These are phyloP conservation scores for Pyrocoelia pectoralis DNA, from an alignment of 2,888 invertebrate species.

Conservation along the genomic window DNA sequence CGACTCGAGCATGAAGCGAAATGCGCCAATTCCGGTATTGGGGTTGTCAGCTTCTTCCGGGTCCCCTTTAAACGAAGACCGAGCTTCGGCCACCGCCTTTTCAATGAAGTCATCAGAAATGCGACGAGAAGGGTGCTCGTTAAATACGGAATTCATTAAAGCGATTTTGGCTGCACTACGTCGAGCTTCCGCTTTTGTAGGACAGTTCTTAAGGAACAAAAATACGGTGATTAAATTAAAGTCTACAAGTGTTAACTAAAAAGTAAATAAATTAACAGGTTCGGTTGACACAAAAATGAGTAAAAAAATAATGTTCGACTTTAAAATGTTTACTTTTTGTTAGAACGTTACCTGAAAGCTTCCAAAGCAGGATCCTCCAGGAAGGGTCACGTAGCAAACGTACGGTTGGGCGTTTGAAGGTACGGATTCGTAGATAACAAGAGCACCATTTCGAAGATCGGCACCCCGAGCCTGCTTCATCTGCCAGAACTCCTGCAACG, in stretches of 20 bases:
- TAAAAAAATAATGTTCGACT: constrained; percentile 20
- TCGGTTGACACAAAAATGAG: constrained; percentile 27
- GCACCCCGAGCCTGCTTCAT: constrained; percentile 91
- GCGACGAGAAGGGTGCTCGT: constrained; percentile 91
- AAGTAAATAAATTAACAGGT: constrained; percentile 33
- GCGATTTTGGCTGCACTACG: constrained; percentile 95
- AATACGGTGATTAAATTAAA: constrained; percentile 19
- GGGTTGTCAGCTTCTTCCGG: constrained; percentile 69
- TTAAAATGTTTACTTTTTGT: constrained; percentile 26
- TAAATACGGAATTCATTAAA: constrained; percentile 96
- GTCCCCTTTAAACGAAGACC: constrained; percentile 80
- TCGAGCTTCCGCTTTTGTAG: constrained; percentile 93
- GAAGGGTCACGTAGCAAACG: constrained; percentile 93
- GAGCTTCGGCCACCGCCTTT: constrained; percentile 91
- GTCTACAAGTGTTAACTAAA: constrained; percentile 15
- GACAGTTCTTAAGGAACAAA: constrained; percentile 75
- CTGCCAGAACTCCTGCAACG: constrained; percentile 96
- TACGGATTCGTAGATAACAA: constrained; percentile 95
- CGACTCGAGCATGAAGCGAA: constrained; percentile 78
- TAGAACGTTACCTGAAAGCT: constrained; percentile 75
- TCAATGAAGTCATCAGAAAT: constrained; percentile 95
- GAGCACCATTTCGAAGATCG: constrained; percentile 85
- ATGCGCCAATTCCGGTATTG: constrained; percentile 76
- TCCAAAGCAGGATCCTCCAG: constrained; percentile 95
- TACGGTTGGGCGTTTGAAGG: constrained; percentile 91